These are phyloP conservation scores for Enteromius paludinosus DNA, from an alignment of 2,797 vertebrate genomes.

Conservation along the genomic window DNA sequence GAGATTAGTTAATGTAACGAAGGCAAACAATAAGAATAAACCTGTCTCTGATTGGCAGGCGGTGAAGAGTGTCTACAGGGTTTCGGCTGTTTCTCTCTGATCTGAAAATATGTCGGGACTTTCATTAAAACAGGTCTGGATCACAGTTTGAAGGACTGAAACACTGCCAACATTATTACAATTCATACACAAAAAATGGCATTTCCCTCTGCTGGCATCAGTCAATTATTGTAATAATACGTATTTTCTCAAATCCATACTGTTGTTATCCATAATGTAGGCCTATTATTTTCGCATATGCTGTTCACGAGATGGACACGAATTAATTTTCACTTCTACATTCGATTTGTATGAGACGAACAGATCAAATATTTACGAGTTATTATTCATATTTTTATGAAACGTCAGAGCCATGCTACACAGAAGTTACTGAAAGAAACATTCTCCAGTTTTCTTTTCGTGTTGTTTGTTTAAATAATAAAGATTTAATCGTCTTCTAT, in stretches of 20 bases:
- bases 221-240: background rate
- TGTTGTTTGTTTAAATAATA: background rate
- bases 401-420: too few species aligned
- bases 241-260: background rate
- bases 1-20: background rate
- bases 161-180: background rate
- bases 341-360: background rate
- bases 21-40: background rate
- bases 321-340: background rate
- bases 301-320: background rate
- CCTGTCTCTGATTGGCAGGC: too few species aligned
- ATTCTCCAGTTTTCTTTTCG: background rate
- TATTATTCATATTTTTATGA: too few species aligned
- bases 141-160: background rate
- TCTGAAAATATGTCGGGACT: background rate
- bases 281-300: background rate
- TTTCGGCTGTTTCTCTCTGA: background rate
- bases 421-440: background rate
- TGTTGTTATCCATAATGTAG: background rate
- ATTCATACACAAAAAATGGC: background rate
- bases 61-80: background rate
- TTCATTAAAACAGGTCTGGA: constrained; percentile 1
- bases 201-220: background rate
- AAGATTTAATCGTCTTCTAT: background rate
- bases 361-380: background rate